These are phyloP conservation scores for Pseudomyrmex flavicornis DNA, from an alignment of 1,140 invertebrate genomes.

Conservation along the genomic window DNA sequence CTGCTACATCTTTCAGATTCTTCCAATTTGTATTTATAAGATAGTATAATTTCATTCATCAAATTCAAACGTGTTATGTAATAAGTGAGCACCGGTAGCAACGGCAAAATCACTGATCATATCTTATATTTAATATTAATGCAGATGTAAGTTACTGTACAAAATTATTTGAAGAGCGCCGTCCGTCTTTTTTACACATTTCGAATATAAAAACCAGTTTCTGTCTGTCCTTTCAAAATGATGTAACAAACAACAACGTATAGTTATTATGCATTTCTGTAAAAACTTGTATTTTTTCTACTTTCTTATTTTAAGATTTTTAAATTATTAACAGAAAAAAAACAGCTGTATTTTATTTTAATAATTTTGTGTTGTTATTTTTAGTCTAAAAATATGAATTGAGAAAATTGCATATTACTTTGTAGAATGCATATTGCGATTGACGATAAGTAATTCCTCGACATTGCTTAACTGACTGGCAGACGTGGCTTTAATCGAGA, in stretches of 20 bases:
- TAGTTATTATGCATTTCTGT: too few species aligned
- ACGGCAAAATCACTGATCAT: neutral
- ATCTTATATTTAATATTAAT: neutral
- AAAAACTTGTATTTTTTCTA: too few species aligned
- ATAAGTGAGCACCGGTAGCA: neutral
- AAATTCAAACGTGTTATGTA: neutral
- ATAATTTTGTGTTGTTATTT: slow-evolving; percentile 11
- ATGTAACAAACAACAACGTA: too few species aligned
- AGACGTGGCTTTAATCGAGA: neutral
- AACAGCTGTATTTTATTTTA: too few species aligned
- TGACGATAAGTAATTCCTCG: slow-evolving; percentile 35
- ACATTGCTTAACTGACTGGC: slow-evolving; percentile 26
- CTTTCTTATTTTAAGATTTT: too few species aligned
- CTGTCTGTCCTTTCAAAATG: too few species aligned
- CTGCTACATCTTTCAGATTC: neutral
- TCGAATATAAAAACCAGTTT: slow-evolving; percentile 5
- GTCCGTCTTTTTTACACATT: slow-evolving; percentile 3
- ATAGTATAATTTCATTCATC: neutral
- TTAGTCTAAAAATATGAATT: neutral
- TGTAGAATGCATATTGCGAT: slow-evolving; percentile 26
- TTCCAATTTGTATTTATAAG: slow-evolving; percentile 59
- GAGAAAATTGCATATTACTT: slow-evolving; percentile 16
- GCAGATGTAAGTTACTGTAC: neutral
- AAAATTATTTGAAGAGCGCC: neutral
- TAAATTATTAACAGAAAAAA: too few species aligned